phyloP scores from a whole-genome alignment of 2,113 vertebrate species.

The Anthoscopus minutus region DNA sequence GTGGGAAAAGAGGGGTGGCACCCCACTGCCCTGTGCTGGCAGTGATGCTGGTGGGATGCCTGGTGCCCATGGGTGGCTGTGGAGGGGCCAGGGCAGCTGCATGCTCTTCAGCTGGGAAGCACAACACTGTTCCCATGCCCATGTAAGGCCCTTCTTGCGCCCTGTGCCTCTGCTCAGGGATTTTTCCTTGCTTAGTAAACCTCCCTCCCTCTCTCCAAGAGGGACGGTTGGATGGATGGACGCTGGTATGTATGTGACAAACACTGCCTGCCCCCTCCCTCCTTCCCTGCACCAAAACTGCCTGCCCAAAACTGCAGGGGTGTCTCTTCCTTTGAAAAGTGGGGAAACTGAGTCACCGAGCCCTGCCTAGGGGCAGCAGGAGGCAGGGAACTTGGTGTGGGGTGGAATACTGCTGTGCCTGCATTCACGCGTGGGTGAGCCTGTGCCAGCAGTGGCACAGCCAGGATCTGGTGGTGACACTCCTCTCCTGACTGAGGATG shows the following conservation, averaged over 20 bases:
- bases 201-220: neutral
- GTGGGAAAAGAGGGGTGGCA: neutral
- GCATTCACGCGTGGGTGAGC: accelerated
- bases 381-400: neutral
- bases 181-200: constrained; percentile 51
- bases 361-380: neutral
- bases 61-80: neutral
- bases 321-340: neutral
- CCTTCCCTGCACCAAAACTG: neutral
- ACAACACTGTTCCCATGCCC: constrained; percentile 11
- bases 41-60: neutral
- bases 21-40: neutral
- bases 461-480: neutral
- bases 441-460: accelerated
- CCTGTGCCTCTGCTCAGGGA: neutral
- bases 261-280: neutral
- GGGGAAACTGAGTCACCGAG: neutral
- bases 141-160: constrained; percentile 40
- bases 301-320: neutral
- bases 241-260: neutral
- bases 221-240: neutral
- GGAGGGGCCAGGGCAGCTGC: neutral
- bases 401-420: neutral
- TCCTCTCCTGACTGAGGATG: accelerated
- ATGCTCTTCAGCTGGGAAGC: neutral